Evolutionary conservation across 2,888 invertebrate genomes (phyloP).

Genomic region (Lasioglossum villosulum): DNA sequence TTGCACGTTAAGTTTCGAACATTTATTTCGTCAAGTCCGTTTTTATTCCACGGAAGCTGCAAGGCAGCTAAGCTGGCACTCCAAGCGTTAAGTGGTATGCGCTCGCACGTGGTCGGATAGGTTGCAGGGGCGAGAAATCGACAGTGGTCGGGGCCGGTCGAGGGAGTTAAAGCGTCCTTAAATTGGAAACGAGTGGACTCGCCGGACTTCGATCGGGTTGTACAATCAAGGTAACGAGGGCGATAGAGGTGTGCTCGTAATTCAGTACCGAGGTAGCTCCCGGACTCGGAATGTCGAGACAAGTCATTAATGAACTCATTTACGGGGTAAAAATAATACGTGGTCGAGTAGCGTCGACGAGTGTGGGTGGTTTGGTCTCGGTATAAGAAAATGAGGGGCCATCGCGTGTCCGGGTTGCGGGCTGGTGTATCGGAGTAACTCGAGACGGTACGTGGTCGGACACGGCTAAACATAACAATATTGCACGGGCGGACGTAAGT

Average conservation of each 20-base stretch:
- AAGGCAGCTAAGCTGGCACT: no score
- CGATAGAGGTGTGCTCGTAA: background rate
- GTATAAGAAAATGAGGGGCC: background rate
- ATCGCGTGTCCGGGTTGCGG: background rate
- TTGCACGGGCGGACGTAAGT: background rate
- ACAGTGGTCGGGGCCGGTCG: background rate
- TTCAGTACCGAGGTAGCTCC: background rate
- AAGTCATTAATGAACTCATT: background rate
- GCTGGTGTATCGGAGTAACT: background rate
- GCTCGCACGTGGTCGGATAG: no score
- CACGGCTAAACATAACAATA: background rate
- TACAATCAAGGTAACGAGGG: background rate
- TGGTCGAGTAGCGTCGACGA: background rate
- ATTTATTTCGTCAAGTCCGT: background rate
- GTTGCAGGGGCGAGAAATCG: background rate
- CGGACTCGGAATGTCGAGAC: background rate
- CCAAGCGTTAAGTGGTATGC: no score
- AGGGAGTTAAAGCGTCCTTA: background rate
- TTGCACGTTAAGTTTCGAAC: background rate
- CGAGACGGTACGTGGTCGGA: background rate
- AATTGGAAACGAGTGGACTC: background rate
- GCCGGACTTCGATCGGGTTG: background rate
- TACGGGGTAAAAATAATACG: background rate
- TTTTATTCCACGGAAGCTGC: background rate
- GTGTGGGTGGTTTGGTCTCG: background rate